These are phyloP conservation scores for Menidia menidia DNA, from an alignment of 2,797 vertebrate species.

Conservation along the genomic window DNA sequence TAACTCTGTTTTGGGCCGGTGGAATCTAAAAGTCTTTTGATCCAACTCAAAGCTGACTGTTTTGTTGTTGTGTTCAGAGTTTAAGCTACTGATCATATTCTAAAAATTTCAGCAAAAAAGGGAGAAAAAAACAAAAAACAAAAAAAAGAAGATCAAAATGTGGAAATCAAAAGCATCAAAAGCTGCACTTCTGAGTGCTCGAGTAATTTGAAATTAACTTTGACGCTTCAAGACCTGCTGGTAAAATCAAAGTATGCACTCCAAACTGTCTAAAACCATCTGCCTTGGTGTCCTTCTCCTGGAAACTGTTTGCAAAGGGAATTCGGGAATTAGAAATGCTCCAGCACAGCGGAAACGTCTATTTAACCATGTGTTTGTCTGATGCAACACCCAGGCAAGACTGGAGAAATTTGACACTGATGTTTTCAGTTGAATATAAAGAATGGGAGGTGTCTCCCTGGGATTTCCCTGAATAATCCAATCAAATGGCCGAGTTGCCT, in stretches of 20 bases:
- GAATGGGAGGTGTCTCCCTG: constrained; percentile 64
- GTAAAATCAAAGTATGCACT: constrained; percentile 32
- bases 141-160: constrained; percentile 55
- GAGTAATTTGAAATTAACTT: constrained; percentile 32
- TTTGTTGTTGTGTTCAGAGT: constrained; percentile 67
- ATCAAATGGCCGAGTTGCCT: constrained; percentile 52
- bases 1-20: constrained; percentile 78
- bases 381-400: constrained; percentile 84
- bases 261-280: constrained; percentile 15
- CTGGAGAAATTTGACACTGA: constrained; percentile 73
- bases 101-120: constrained; percentile 49
- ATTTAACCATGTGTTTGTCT: constrained; percentile 81
- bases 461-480: constrained; percentile 74
- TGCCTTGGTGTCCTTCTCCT: constrained; percentile 28
- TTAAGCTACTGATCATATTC: constrained; percentile 82
- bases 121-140: constrained; percentile 16
- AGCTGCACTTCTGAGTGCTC: constrained; percentile 39
- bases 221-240: constrained; percentile 28
- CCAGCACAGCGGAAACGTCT: constrained; percentile 64
- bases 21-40: constrained; percentile 75
- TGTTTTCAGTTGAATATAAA: constrained; percentile 75
- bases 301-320: constrained; percentile 37
- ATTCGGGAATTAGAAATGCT: constrained; percentile 59
- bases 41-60: constrained; percentile 67
- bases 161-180: constrained; percentile 63